Evolutionary conservation across 2,888 invertebrate species (phyloP).

Genomic region (Plebejus anna): DNA sequence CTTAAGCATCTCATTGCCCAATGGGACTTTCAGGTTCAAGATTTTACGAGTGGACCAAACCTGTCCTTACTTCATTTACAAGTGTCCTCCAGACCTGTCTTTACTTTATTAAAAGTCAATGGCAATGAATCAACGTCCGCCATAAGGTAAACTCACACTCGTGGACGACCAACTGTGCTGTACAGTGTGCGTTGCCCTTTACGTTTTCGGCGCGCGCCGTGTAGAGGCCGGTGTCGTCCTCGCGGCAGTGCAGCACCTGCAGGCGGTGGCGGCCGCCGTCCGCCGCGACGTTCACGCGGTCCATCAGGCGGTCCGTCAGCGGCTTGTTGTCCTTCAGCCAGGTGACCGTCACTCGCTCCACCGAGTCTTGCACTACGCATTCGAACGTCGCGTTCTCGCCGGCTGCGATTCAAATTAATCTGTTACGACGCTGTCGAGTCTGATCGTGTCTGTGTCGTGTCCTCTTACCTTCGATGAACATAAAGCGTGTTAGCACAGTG

Average conservation of each 20-base stretch:
- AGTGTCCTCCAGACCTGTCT: background rate
- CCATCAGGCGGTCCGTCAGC: constrained; percentile 86
- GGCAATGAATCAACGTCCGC: background rate
- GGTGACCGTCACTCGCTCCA: constrained; percentile 82
- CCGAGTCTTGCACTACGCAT: constrained; percentile 83
- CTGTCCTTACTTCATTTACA: background rate
- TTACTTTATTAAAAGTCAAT: background rate
- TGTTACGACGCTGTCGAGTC: constrained; percentile 26
- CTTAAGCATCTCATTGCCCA: background rate
- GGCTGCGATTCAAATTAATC: constrained; percentile 79
- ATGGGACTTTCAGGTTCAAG: background rate
- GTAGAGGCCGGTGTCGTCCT: constrained; percentile 93
- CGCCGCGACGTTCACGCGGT: constrained; percentile 83
- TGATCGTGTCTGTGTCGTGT: constrained; percentile 32
- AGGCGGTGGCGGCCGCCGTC: constrained; percentile 83
- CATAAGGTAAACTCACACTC: constrained; percentile 82
- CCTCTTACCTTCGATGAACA: constrained; percentile 35
- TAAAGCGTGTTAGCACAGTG: constrained; percentile 65
- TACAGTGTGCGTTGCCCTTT: constrained; percentile 89
- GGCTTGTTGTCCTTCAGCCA: constrained; percentile 95
- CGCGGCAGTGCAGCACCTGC: constrained; percentile 86
- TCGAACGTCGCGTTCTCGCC: constrained; percentile 91
- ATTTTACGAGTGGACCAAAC: background rate
- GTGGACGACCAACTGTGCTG: constrained; percentile 92
- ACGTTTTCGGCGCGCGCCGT: constrained; percentile 92